Evolutionary conservation across 2,113 vertebrate species (phyloP), one percentile per base, ranked within the genome.

Genomic region (Misgurnus anguillicaudatus): DNA sequence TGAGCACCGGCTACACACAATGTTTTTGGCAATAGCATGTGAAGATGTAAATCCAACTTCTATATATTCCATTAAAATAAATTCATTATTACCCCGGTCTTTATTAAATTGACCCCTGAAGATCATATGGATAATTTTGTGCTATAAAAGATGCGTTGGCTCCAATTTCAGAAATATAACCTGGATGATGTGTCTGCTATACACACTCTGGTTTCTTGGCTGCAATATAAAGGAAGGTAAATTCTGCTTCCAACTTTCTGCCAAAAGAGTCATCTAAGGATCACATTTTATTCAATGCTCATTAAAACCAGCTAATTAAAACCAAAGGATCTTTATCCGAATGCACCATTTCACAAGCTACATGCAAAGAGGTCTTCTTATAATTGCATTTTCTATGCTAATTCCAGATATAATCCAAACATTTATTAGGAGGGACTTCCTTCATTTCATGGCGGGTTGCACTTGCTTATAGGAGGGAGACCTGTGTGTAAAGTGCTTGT

Each of bases 311-410:
- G 75, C 83, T 90, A 87, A 90, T 90, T 90, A 90, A 89, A 89
- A 87, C 82, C 87, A 72, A 84, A 84, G 85, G 80, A 64, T 82
- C 87, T 86, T 90, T 83, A 89, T 88, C 83, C 71, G 64, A 87
- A 83, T 79, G 86, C 82, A 81, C 82, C 80, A 84, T 89, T 89
- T 90, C 87, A 87, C 87, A 82, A 64, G 66, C 73, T 83, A 83
- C 47, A 55, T 65, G 85, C 36, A 14, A 13, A 64, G n/a, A 83
- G 83, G 79, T 88, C 89, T 74, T 67, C 80, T 87, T 90, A 90
- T 93, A 91, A 91, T 92, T 91, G 88, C 86, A 83, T 86, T 85
- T 84, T 87, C 87, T 87, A 91, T 89, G 89, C 89, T 92, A 89
- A 90, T 91, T 85, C 82, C 57, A 78, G 86, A 87, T 82, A 87